These are phyloP conservation scores for Steinernema feltiae DNA, from an alignment of 1,140 invertebrate genomes.

Conservation along the genomic window DNA sequence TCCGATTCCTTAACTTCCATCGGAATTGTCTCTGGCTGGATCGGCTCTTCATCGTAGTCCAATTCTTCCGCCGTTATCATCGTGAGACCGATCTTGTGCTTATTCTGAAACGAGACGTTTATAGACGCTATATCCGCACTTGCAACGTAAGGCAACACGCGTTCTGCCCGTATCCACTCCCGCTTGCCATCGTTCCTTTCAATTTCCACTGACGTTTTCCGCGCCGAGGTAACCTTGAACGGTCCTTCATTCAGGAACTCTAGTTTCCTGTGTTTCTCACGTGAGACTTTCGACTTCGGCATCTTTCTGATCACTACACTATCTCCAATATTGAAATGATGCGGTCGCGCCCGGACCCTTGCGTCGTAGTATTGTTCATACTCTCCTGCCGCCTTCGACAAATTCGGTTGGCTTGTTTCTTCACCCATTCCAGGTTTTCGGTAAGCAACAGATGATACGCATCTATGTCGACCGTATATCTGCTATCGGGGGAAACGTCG, in stretches of 20 bases:
- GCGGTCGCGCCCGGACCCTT: not conserved
- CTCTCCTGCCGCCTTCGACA: not conserved
- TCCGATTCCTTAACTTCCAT: too few relatives aligned
- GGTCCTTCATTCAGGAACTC: not conserved
- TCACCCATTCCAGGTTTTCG: not conserved
- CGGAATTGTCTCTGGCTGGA: too few relatives aligned
- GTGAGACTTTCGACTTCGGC: not conserved
- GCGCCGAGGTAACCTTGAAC: not conserved
- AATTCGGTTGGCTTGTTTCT: not conserved
- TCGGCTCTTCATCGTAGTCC: too few relatives aligned
- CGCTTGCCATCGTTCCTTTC: not conserved
- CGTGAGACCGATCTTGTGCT: too few relatives aligned
- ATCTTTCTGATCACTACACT: not conserved
- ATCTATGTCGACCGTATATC: not conserved
- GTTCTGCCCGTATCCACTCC: too few relatives aligned
- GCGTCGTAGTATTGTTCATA: not conserved
- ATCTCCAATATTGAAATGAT: not conserved
- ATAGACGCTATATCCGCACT: too few relatives aligned
- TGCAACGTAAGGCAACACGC: too few relatives aligned
- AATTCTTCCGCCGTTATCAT: too few relatives aligned
- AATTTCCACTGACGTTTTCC: not conserved
- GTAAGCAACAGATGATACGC: not conserved
- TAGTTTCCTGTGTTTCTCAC: not conserved
- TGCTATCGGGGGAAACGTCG: not conserved
- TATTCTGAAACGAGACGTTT: too few relatives aligned